Evolutionary conservation across 2,888 invertebrate species (phyloP).

Genomic region (Entomobrya multifasciata): DNA sequence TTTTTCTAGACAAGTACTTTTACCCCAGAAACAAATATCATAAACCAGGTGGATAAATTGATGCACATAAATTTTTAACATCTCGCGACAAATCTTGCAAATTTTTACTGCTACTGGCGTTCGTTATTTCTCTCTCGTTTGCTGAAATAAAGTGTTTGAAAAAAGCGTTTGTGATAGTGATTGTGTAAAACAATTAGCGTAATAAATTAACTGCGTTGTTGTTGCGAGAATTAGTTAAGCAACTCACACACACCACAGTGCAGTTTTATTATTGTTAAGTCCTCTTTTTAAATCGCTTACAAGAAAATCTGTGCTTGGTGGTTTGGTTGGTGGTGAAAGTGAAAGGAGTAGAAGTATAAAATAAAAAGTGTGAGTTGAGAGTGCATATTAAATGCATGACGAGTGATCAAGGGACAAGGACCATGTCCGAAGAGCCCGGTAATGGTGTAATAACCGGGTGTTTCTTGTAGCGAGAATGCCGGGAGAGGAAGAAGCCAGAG

Average conservation of each 20-base stretch:
- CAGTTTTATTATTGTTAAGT: background rate
- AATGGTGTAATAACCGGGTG: constrained; percentile 79
- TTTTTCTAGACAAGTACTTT: constrained; percentile 18
- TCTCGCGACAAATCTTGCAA: background rate
- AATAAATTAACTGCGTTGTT: background rate
- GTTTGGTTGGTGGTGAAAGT: constrained; percentile 48
- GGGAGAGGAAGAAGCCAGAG: constrained; percentile 80
- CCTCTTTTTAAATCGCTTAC: background rate
- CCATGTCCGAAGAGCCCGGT: constrained; percentile 79
- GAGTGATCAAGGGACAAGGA: constrained; percentile 74
- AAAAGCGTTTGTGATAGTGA: constrained; percentile 64
- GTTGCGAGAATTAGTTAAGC: constrained; percentile 11
- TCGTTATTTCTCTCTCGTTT: background rate
- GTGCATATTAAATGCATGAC: constrained; percentile 58
- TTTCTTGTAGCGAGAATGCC: constrained; percentile 80
- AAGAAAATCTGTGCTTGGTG: constrained; percentile 40
- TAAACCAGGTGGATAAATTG: constrained; percentile 32
- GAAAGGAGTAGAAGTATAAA: constrained; percentile 20
- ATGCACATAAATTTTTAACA: background rate
- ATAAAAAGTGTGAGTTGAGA: constrained; percentile 36
- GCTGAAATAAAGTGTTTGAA: constrained; percentile 11
- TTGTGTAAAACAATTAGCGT: constrained; percentile 45
- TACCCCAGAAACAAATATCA: constrained; percentile 8
- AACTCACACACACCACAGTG: background rate
- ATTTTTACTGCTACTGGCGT: background rate